phyloP scores from a whole-genome alignment of 2,797 vertebrate species.

The Pogonophryne albipinna region DNA sequence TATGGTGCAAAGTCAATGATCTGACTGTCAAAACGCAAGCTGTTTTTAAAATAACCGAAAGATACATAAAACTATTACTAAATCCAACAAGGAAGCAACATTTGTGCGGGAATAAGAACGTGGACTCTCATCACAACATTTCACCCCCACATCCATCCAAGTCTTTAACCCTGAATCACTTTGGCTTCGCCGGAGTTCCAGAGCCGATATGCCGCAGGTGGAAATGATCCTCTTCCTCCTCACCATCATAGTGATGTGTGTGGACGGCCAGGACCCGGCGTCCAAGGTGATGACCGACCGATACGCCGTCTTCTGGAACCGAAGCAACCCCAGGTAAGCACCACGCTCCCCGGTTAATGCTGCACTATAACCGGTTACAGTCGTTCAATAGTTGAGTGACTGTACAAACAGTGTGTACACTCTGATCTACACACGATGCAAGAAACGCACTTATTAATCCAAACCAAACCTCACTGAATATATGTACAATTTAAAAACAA shows the following conservation, averaged over 20 bases:
- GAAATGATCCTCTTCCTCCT: slow-evolving; percentile 91
- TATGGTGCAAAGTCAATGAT: slow-evolving; percentile 11
- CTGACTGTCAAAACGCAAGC: slow-evolving; percentile 17
- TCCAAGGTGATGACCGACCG: slow-evolving; percentile 96
- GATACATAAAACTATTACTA: neutral
- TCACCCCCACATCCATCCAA: slow-evolving; percentile 15
- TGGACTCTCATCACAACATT: slow-evolving; percentile 19
- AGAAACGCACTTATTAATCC: neutral
- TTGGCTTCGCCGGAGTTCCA: slow-evolving; percentile 46
- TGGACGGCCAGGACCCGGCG: slow-evolving; percentile 91
- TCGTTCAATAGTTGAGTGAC: neutral
- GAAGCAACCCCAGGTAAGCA: slow-evolving; percentile 95
- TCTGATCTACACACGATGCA: neutral
- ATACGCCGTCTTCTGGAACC: slow-evolving; percentile 98
- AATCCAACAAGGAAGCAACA: neutral
- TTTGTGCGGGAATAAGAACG: slow-evolving; percentile 20
- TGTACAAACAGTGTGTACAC: no score
- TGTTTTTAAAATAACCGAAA: neutral
- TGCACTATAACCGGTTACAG: neutral
- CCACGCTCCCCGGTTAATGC: neutral
- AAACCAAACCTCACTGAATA: neutral
- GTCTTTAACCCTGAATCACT: slow-evolving; percentile 9
- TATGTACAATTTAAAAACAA: neutral
- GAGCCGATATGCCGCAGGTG: slow-evolving; percentile 90
- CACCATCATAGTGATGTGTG: slow-evolving; percentile 90